Conservation (phyloP, 2,797 vertebrate species). For the Pristis pectinata region DNA sequence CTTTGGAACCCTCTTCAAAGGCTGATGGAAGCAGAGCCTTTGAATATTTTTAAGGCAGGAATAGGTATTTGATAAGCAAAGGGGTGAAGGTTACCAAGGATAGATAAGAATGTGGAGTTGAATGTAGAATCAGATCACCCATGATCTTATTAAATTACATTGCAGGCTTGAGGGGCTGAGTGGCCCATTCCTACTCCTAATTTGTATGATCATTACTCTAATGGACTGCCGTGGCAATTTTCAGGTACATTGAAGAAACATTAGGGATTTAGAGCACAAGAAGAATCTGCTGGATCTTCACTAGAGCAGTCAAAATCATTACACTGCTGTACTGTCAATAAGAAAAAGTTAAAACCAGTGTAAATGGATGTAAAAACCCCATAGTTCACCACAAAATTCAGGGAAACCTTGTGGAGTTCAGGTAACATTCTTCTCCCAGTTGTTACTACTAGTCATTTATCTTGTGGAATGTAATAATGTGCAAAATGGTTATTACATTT, state of each 20-base stretch:
- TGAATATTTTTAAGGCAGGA: too few relatives aligned
- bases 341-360: neutral
- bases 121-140: too few relatives aligned
- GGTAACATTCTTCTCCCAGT: neutral
- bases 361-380: neutral
- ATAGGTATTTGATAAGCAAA: too few relatives aligned
- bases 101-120: too few relatives aligned
- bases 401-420: neutral
- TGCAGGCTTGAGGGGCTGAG: too few relatives aligned
- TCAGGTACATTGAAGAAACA: neutral
- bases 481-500: neutral
- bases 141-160: too few relatives aligned
- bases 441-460: neutral
- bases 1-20: too few relatives aligned
- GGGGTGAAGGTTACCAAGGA: too few relatives aligned
- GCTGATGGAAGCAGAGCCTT: too few relatives aligned
- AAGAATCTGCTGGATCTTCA: neutral
- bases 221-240: neutral
- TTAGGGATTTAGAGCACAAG: too few relatives aligned
- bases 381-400: neutral
- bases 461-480: neutral
- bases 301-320: neutral
- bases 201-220: too few relatives aligned
- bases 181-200: too few relatives aligned
- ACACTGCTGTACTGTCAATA: neutral